Percentiles rank a stretch among this genome's conserved stretches.
These are phyloP conservation scores for Ptychodera flava DNA, from an alignment of 35 echinoderm and acorn worm genomes.

Conservation along the genomic window DNA sequence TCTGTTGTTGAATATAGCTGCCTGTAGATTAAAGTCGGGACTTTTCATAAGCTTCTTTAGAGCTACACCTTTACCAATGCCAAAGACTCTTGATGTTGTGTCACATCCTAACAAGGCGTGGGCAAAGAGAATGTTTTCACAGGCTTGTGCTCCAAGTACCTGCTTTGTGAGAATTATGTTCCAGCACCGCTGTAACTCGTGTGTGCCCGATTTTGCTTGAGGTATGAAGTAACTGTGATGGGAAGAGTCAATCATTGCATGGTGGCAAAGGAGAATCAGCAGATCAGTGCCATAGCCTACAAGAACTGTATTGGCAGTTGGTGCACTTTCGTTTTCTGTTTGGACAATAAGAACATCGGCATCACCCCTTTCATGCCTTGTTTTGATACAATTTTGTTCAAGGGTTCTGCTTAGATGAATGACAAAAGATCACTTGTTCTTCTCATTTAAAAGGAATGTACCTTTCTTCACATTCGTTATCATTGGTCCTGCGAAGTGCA, in stretches of 20 bases:
- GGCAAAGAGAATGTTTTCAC: conserved; percentile 23
- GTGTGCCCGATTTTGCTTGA: not conserved
- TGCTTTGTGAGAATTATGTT: conserved; percentile 6
- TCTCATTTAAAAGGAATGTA: conserved; percentile 43
- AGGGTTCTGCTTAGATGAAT: conserved; percentile 31
- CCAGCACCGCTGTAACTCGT: conserved; percentile 4
- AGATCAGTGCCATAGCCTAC: conserved; percentile 32
- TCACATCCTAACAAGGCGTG: conserved; percentile 50
- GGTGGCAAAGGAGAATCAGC: conserved; percentile 8
- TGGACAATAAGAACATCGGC: conserved; percentile 31
- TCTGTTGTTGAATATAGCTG: conserved; percentile 27
- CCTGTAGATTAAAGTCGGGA: conserved; percentile 4
- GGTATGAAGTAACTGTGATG: not conserved
- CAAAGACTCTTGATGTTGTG: conserved; percentile 39
- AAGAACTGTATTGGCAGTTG: conserved; percentile 8
- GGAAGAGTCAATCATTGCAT: not conserved
- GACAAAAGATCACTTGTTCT: conserved; percentile 46
- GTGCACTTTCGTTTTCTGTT: conserved; percentile 12
- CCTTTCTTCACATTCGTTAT: conserved; percentile 32
- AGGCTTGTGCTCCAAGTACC: conserved; percentile 7
- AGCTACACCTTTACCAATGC: conserved; percentile 19
- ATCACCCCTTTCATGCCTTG: conserved; percentile 26
- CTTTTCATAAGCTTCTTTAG: conserved; percentile 19
- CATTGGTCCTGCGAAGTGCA: conserved; percentile 31
- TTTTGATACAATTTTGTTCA: conserved; percentile 22